Evolutionary conservation across 2,888 invertebrate species (phyloP).

Genomic region (Plemyria rubiginata): DNA sequence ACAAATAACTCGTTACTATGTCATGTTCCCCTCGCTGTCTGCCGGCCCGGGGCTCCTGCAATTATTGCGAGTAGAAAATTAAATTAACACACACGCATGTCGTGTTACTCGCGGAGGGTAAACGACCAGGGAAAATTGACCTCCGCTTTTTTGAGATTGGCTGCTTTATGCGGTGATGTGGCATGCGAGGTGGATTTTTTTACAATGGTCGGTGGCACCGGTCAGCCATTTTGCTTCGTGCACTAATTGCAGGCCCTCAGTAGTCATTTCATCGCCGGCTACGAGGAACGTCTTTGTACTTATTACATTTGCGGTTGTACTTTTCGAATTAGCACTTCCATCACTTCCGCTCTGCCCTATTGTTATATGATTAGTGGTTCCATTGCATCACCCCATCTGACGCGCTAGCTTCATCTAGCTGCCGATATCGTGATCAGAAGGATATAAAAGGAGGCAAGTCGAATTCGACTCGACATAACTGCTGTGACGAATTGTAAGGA

Average conservation of each 20-base stretch:
- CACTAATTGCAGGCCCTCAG: slow-evolving; percentile 75
- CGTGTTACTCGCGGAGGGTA: slow-evolving; percentile 66
- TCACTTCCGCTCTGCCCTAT: slow-evolving; percentile 73
- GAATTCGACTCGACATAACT: slow-evolving; percentile 44
- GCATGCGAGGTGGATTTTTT: slow-evolving; percentile 34
- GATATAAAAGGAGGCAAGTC: slow-evolving; percentile 46
- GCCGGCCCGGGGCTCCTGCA: slow-evolving; percentile 64
- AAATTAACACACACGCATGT: slow-evolving; percentile 82
- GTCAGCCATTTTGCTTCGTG: slow-evolving; percentile 82
- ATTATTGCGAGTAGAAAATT: slow-evolving; percentile 81
- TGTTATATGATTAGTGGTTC: slow-evolving; percentile 68
- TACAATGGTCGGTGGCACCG: slow-evolving; percentile 50
- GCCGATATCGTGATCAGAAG: slow-evolving; percentile 35
- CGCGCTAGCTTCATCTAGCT: slow-evolving; percentile 19
- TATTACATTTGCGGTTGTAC: slow-evolving; percentile 76
- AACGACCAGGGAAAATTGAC: slow-evolving; percentile 56
- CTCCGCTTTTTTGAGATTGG: slow-evolving; percentile 43
- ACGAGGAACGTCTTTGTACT: slow-evolving; percentile 72
- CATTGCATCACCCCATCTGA: slow-evolving; percentile 41
- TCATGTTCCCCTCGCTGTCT: slow-evolving; percentile 58
- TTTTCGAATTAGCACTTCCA: slow-evolving; percentile 83
- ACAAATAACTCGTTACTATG: slow-evolving; percentile 70
- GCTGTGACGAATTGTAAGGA: slow-evolving; percentile 46
- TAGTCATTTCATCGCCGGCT: slow-evolving; percentile 76
- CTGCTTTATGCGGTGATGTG: slow-evolving; percentile 36